Percentiles rank a stretch among this genome's conserved stretches.
These are phyloP conservation scores for Pseudomyrmex dendroicus DNA, from an alignment of 1,140 invertebrate genomes.

Conservation along the genomic window DNA sequence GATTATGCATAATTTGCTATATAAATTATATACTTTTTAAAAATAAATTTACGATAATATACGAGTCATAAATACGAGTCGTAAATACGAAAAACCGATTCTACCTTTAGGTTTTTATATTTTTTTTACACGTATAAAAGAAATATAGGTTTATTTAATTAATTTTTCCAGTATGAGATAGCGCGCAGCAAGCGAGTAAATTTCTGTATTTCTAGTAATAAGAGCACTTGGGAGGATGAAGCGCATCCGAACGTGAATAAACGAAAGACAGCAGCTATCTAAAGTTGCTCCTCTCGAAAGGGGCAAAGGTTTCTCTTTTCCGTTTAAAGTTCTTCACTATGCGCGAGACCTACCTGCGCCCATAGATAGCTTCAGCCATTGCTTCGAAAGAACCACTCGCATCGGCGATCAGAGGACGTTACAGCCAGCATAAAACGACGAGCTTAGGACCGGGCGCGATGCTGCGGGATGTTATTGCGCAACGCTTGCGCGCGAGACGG, in stretches of 20 bases:
- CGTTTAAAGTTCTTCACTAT: conserved; percentile 43
- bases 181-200: neutral
- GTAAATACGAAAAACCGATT: neutral
- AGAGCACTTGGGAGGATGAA: conserved; percentile 35
- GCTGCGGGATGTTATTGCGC: conserved; percentile 71
- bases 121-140: neutral
- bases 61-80: too few relatives aligned
- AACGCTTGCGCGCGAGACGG: conserved; percentile 69
- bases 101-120: neutral
- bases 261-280: conserved; percentile 44
- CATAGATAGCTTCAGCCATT: conserved; percentile 56
- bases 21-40: too few relatives aligned
- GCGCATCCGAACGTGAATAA: conserved; percentile 35
- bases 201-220: conserved; percentile 35
- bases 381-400: conserved; percentile 57
- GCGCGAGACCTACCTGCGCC: conserved; percentile 55
- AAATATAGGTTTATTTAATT: neutral
- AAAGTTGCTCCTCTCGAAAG: conserved; percentile 43
- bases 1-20: neutral
- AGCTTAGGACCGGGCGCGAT: conserved; percentile 67
- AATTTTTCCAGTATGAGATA: neutral
- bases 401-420: conserved; percentile 68
- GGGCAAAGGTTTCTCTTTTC: conserved; percentile 56
- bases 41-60: too few relatives aligned
- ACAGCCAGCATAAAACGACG: conserved; percentile 69